Evolutionary conservation across 2,113 vertebrate species (phyloP).

Genomic region (Pitta sordida): DNA sequence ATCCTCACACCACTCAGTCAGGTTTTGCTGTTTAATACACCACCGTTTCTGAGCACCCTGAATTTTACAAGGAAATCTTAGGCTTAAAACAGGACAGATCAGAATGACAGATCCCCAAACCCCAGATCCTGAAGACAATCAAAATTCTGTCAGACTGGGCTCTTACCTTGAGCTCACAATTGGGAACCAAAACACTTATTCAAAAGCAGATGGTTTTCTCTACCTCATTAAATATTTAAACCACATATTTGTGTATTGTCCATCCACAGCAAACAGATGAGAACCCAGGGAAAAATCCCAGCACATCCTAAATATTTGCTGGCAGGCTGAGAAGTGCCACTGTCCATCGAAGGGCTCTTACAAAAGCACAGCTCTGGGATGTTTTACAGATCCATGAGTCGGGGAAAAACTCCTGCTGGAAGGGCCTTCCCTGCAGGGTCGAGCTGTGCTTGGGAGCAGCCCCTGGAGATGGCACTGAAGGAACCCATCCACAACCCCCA

Average conservation of each 20-base stretch:
- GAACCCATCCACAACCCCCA: background rate
- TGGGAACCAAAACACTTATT: background rate
- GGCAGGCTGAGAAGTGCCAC: background rate
- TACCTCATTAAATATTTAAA: background rate
- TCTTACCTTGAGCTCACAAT: background rate
- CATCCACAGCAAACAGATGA: background rate
- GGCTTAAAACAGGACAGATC: background rate
- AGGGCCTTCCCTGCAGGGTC: background rate
- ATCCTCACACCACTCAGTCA: background rate
- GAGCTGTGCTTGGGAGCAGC: background rate
- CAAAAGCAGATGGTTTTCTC: background rate
- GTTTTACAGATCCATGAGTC: rapidly evolving
- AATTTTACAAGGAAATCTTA: background rate
- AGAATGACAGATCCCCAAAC: background rate
- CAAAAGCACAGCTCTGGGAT: background rate
- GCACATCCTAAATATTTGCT: background rate
- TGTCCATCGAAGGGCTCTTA: background rate
- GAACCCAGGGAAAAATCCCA: background rate
- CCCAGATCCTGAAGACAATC: background rate
- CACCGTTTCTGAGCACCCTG: background rate
- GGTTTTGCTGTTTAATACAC: background rate
- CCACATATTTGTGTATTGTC: background rate
- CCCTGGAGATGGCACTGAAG: background rate
- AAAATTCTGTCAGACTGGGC: background rate
- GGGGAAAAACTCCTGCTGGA: background rate